Percentiles rank a stretch among this genome's conserved stretches.
Conservation (phyloP, 1,140 invertebrate species). For the Wasmannia auropunctata region DNA sequence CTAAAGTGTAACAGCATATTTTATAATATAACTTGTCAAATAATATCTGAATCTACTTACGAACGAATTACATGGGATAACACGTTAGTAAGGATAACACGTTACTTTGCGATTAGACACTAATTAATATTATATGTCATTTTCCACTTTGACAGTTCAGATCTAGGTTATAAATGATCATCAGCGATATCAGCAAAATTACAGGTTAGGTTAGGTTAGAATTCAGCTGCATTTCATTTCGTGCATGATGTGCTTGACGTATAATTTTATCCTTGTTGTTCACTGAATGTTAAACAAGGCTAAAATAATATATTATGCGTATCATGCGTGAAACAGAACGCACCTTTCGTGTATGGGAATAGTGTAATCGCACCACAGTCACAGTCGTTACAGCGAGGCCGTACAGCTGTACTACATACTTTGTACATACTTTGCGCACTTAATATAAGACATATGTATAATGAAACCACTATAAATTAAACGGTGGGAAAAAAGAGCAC, state of each 20-base stretch:
- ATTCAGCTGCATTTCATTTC: too few relatives aligned
- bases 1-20: too few relatives aligned
- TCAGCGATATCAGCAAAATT: background rate
- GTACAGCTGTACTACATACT: too few relatives aligned
- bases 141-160: constrained; percentile 56
- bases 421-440: background rate
- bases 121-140: constrained; percentile 1
- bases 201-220: background rate
- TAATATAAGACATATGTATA: background rate
- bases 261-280: too few relatives aligned
- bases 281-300: too few relatives aligned
- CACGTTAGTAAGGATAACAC: background rate
- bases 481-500: background rate
- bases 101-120: background rate
- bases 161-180: constrained; percentile 50
- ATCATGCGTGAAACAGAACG: too few relatives aligned
- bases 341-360: too few relatives aligned
- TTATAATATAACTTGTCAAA: background rate
- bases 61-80: constrained; percentile 50
- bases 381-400: too few relatives aligned
- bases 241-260: too few relatives aligned
- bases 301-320: too few relatives aligned
- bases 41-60: constrained; percentile 17
- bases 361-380: too few relatives aligned
- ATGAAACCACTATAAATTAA: background rate